Conservation (phyloP, 1,140 invertebrate species). For the Magallana angulata region DNA sequence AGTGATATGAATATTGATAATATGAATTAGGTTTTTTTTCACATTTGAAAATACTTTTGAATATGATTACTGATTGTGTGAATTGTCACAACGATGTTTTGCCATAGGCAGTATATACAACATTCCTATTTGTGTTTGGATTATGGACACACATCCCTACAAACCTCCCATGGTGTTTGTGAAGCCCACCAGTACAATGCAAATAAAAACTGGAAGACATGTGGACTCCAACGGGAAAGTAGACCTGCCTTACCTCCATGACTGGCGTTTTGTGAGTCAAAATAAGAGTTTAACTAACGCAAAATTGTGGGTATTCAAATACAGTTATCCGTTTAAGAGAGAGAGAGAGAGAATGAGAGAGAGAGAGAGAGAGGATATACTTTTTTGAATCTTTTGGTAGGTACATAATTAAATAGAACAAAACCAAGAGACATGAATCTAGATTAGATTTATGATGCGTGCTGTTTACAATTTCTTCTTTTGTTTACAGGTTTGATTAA, state of each 20-base stretch:
- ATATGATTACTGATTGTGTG: not conserved
- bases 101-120: conserved; percentile 90
- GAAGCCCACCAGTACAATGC: conserved; percentile 95
- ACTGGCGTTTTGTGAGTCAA: conserved; percentile 91
- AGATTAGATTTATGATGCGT: no score
- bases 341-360: no score
- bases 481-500: no score
- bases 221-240: conserved; percentile 98
- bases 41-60: not conserved
- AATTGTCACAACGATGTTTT: conserved; percentile 48
- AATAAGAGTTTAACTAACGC: no score
- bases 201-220: conserved; percentile 92
- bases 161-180: conserved; percentile 99
- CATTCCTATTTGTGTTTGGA: conserved; percentile 97
- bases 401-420: no score
- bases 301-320: no score
- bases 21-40: not conserved
- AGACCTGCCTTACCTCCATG: conserved; percentile 96
- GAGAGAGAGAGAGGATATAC: no score
- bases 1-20: no score
- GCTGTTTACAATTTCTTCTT: no score
- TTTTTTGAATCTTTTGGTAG: no score
- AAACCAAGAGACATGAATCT: no score
- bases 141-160: conserved; percentile 97
- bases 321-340: no score